Conservation (phyloP, 2,113 vertebrate genomes). For the Pionites leucogaster region DNA sequence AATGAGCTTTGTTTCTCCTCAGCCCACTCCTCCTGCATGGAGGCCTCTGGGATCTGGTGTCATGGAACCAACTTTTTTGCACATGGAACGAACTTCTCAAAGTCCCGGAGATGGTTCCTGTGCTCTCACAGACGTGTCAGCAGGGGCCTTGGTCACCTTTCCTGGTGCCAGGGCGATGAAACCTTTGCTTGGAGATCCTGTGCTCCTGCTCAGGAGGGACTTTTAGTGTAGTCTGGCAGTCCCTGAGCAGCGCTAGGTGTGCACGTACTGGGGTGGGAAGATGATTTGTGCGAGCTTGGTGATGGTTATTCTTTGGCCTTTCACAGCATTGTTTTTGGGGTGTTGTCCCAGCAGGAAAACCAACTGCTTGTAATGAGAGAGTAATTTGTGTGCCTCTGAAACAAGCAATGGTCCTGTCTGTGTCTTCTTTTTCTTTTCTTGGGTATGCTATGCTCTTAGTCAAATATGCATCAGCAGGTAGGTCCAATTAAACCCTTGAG, state of each 20-base stretch:
- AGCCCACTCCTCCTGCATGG: neutral
- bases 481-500: slow-evolving; percentile 36
- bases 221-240: fast-evolving
- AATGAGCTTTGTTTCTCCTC: neutral
- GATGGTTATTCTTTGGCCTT: neutral
- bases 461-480: slow-evolving; percentile 13
- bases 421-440: neutral
- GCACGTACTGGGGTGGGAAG: neutral
- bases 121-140: neutral
- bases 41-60: neutral
- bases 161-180: neutral
- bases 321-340: fast-evolving
- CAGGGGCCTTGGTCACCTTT: neutral
- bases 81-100: neutral
- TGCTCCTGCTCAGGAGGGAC: neutral
- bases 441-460: slow-evolving; percentile 1
- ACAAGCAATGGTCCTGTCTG: neutral
- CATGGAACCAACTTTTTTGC: neutral
- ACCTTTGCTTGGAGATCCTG: neutral
- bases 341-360: slow-evolving; percentile 4
- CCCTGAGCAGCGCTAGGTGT: neutral
- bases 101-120: neutral
- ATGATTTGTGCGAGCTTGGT: neutral
- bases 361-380: neutral
- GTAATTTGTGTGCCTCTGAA: neutral